Evolutionary conservation across 2,888 invertebrate genomes (phyloP), one percentile per base, ranked within the genome.

Genomic region (Aspidiotus destructor): DNA sequence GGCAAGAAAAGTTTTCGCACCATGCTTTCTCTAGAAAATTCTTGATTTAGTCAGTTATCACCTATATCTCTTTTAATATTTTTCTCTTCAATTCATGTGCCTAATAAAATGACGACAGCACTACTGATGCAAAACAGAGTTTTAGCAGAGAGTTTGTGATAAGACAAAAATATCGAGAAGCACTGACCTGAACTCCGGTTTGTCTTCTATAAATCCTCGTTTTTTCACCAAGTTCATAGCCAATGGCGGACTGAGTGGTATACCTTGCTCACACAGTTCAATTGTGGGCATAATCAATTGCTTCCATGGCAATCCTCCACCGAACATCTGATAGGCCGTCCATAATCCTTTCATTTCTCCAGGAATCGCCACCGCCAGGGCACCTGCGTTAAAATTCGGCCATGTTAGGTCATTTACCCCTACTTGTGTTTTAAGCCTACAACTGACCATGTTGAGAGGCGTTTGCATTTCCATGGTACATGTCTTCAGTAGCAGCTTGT

Each of bases 291-390:
- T 78, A 71, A 97, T 85, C 41, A 97, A 79, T 0, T 85, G 83
- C 57, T 78, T 77, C 96, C 96, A 97, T 0, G 84, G 82, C 62
- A 94, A 78, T 2, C 73, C 75, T 1, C 93, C 92, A 76, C 86
- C 73, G 41, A 72, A 74, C 42, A 71, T 72, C 72, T 83, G 78
- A 78, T 92, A 84, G 44, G 91, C 84, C 70, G 81, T 84, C 83
- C 87, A 87, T 76, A 91, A 92, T 1, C 96, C 96, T 69, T 83
- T 80, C 13, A 96, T 77, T 78, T 95, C 95, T 9, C 93, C 93
- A 0, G 96, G 95, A 13, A 96, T 87, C 11, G 87, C 96, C 11
- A 89, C 83, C 0, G 92, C 83, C 73, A 85, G 77, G 0, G 86
- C 87, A 72, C 86, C 87, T 80, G 74, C 1, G 28, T 28, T 28